A percentile compares a stretch with the other conserved stretches of the same genome.
Evolutionary conservation across 2,888 invertebrate species (phyloP).

Genomic region (Polymixis flavicincta): DNA sequence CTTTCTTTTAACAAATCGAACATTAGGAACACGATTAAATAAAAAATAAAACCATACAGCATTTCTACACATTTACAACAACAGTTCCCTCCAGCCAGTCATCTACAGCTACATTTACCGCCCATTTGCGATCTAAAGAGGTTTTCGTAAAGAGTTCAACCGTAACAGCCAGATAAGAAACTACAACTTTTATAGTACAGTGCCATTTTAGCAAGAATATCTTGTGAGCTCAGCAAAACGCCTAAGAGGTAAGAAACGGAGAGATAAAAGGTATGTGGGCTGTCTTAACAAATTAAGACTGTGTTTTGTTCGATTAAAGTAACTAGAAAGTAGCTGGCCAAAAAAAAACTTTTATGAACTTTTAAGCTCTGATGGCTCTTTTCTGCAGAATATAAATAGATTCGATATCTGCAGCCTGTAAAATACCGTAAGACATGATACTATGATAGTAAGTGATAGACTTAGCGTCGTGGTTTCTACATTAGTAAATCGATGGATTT

Average conservation of each 20-base stretch:
- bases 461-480: not conserved
- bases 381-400: too few species aligned
- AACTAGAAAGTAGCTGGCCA: not conserved
- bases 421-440: not conserved
- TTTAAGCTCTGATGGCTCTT: too few species aligned
- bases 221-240: slow-evolving; percentile 20
- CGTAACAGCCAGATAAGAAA: slow-evolving; percentile 67
- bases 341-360: not conserved
- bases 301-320: slow-evolving; percentile 6
- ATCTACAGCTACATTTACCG: slow-evolving; percentile 58
- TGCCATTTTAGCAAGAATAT: slow-evolving; percentile 32
- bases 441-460: not conserved
- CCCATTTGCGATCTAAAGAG: slow-evolving; percentile 60
- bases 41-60: not conserved
- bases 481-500: not conserved
- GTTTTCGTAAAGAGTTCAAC: slow-evolving; percentile 67
- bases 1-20: not conserved
- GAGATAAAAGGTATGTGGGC: slow-evolving; percentile 47
- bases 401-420: too few species aligned
- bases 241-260: slow-evolving; percentile 30
- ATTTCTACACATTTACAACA: slow-evolving; percentile 23
- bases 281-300: slow-evolving; percentile 31
- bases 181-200: slow-evolving; percentile 44
- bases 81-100: slow-evolving; percentile 48
- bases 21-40: not conserved